These are phyloP conservation scores for Polydrusus cervinus DNA, from an alignment of 2,888 invertebrate species.

Conservation along the genomic window DNA sequence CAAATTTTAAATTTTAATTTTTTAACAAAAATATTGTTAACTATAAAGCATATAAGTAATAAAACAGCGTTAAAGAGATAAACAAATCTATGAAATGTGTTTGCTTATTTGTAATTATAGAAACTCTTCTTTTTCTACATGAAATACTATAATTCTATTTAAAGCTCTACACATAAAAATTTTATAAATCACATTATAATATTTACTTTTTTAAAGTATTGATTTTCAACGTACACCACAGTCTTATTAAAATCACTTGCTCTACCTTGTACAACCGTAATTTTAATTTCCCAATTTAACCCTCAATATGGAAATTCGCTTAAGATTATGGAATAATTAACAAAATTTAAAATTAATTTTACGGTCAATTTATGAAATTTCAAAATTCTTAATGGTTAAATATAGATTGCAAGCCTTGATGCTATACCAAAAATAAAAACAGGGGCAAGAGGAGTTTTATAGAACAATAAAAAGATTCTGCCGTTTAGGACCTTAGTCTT, in stretches of 20 bases:
- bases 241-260: too few relatives aligned
- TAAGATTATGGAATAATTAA: constrained; percentile 5
- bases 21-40: too few relatives aligned
- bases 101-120: too few relatives aligned
- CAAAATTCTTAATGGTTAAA: constrained; percentile 7
- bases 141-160: too few relatives aligned
- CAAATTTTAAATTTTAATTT: too few relatives aligned
- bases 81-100: too few relatives aligned
- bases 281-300: background rate
- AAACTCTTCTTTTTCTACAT: too few relatives aligned
- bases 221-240: too few relatives aligned
- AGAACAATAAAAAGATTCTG: background rate
- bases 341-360: constrained; percentile 13
- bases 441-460: background rate
- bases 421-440: constrained; percentile 6
- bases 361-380: background rate
- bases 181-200: too few relatives aligned
- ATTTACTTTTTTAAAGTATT: background rate
- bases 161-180: too few relatives aligned
- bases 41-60: too few relatives aligned
- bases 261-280: background rate
- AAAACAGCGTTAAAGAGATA: too few relatives aligned
- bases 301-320: constrained; percentile 5
- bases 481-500: background rate
- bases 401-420: constrained; percentile 4